A percentile compares a stretch with the other conserved stretches of the same genome.
Conservation (phyloP, 1,140 invertebrate genomes). For the Artemia franciscana region DNA sequence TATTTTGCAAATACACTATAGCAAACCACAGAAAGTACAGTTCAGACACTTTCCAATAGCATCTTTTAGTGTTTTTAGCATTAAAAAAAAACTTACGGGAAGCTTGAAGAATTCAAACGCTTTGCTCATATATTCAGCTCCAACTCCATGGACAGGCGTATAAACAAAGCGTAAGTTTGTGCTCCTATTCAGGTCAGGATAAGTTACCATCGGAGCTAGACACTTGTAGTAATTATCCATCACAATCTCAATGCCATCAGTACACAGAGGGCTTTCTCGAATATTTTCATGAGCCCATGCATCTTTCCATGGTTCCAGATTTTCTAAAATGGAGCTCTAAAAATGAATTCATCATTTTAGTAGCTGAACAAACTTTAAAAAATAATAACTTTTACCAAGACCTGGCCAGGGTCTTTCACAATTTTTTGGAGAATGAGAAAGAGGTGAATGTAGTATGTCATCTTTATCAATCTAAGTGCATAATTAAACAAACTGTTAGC, state of each 20-base stretch:
- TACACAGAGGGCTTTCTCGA: constrained; percentile 16
- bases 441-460: no score
- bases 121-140: constrained; percentile 46
- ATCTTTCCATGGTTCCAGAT: constrained; percentile 38
- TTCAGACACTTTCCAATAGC: no score
- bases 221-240: constrained; percentile 38
- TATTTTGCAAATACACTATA: no score
- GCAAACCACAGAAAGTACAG: no score
- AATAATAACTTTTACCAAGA: no score
- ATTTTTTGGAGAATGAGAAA: no score
- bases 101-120: constrained; percentile 53
- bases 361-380: no score
- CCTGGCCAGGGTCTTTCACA: no score
- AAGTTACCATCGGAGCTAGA: constrained; percentile 24
- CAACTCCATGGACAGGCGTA: constrained; percentile 95
- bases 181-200: constrained; percentile 1
- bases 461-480: no score
- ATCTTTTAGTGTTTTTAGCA: no score
- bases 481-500: no score
- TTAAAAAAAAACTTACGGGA: not conserved
- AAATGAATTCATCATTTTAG: not conserved
- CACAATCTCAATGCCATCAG: constrained; percentile 29
- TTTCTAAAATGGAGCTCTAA: constrained; percentile 34
- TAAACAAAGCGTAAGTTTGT: constrained; percentile 46
- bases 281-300: constrained; percentile 36